Evolutionary conservation across 2,113 vertebrate species (phyloP).

Genomic region (Mixornis gularis): DNA sequence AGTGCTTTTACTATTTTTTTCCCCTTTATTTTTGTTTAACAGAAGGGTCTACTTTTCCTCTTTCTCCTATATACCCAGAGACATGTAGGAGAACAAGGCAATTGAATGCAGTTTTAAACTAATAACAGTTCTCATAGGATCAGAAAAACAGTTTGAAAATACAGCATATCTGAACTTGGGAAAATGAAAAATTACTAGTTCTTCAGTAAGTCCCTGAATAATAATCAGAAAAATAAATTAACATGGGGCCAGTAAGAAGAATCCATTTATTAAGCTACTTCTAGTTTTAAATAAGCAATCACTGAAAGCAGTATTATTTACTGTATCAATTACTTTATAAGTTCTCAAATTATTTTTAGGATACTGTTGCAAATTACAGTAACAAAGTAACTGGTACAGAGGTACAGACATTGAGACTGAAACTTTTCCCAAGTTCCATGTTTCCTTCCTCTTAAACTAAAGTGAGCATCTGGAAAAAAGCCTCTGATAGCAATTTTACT

Average conservation of each 20-base stretch:
- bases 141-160: not conserved
- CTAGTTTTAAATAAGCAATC: slow-evolving; percentile 1
- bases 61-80: not conserved
- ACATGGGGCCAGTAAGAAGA: not conserved
- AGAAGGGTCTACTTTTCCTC: not conserved
- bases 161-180: not conserved
- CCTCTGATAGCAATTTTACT: not conserved
- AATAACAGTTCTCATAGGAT: not conserved
- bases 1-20: not conserved
- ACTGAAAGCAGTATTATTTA: not conserved
- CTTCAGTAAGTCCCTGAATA: not conserved
- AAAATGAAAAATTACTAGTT: not conserved
- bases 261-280: not conserved
- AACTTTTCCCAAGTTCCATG: not conserved
- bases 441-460: not conserved
- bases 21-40: not conserved
- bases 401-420: not conserved
- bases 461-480: not conserved
- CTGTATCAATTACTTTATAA: not conserved
- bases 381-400: not conserved
- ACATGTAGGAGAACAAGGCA: not conserved
- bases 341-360: not conserved
- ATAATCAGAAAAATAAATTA: slow-evolving; percentile 15
- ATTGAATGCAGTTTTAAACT: not conserved
- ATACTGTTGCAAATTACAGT: not conserved